Evolutionary conservation across 1,140 invertebrate species (phyloP), one percentile per base, ranked within the genome.

Genomic region (Archegozetes longisetosus): DNA sequence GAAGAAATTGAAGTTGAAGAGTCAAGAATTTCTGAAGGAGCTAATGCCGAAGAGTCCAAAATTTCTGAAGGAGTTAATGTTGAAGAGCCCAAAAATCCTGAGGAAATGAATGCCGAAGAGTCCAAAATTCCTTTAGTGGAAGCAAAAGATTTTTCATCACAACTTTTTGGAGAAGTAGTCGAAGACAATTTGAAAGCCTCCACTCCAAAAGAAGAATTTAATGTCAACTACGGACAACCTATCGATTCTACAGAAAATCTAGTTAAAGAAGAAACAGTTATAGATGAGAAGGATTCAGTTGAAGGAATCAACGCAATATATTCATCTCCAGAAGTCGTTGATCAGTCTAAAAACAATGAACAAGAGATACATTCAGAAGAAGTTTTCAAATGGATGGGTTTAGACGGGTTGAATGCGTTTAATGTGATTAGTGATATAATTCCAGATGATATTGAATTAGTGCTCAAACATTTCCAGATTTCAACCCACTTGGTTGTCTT

Each of bases 381-480:
- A n/a, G n/a, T n/a, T n/a, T n/a, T n/a, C n/a, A n/a, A n/a, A n/a
- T n/a, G n/a, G n/a, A n/a, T n/a, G n/a, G n/a, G n/a, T n/a, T n/a
- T n/a, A n/a, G n/a, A n/a, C n/a, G n/a, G n/a, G n/a, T n/a, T n/a
- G n/a, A n/a, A n/a, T n/a, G n/a, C 17, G 32, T 40, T 26, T 53
- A 23, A 47, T 2, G 48, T 58, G 1, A 58, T 58, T 20, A 49
- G 20, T n/a, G 57, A 51, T 2, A 49, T 58, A 1, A 58, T 58
- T 28, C 57, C 57, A 3, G 57, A 58, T 40, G 57, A 58, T 23
- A 47, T 58, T 40, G 57, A 58, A 53, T 24, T 58, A 17, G 49
- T 58, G 6, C 49, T 58, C 23, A 25, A 58, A 24, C 26, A 29
- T 53, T 29, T 51, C 4, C n/a, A 28, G n/a, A 53, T 58, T 53